A percentile compares a stretch with the other conserved stretches of the same genome.
phyloP scores from a whole-genome alignment of 2,888 invertebrate genomes.

The Eudasyphora cyanicolor region DNA sequence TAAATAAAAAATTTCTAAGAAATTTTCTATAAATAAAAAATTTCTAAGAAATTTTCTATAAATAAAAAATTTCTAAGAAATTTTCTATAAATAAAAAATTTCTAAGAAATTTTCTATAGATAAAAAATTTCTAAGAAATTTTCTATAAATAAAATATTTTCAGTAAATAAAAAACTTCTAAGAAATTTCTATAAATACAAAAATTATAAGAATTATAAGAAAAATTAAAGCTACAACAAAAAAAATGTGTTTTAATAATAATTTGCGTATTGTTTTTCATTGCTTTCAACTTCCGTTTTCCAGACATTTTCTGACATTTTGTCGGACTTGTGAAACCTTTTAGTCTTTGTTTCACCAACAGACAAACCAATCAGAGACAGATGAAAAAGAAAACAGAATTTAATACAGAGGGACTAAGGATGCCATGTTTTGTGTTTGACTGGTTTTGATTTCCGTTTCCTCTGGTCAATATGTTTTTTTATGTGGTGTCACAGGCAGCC shows the following conservation, averaged over 20 bases:
- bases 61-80: too few species aligned
- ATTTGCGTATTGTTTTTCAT: slow-evolving; percentile 23
- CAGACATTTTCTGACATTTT: slow-evolving; percentile 29
- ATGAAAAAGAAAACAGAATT: background rate
- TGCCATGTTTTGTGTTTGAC: slow-evolving; percentile 53
- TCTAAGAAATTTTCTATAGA: too few species aligned
- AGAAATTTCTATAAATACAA: too few species aligned
- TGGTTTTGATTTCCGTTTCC: slow-evolving; percentile 55
- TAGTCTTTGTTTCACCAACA: background rate
- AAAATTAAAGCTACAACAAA: too few species aligned
- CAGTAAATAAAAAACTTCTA: too few species aligned
- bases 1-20: too few species aligned
- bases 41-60: too few species aligned
- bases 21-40: too few species aligned
- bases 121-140: too few species aligned
- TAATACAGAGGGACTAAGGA: slow-evolving; percentile 38
- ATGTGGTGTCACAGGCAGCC: background rate
- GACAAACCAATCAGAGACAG: background rate
- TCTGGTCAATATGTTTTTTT: slow-evolving; percentile 44
- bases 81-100: too few species aligned
- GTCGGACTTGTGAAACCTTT: slow-evolving; percentile 5
- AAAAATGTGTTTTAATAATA: slow-evolving; percentile 39
- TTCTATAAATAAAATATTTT: too few species aligned
- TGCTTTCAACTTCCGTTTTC: slow-evolving; percentile 3
- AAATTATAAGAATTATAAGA: too few species aligned